Conservation (phyloP, 2,113 vertebrate genomes). For the Isichthys henryi region DNA sequence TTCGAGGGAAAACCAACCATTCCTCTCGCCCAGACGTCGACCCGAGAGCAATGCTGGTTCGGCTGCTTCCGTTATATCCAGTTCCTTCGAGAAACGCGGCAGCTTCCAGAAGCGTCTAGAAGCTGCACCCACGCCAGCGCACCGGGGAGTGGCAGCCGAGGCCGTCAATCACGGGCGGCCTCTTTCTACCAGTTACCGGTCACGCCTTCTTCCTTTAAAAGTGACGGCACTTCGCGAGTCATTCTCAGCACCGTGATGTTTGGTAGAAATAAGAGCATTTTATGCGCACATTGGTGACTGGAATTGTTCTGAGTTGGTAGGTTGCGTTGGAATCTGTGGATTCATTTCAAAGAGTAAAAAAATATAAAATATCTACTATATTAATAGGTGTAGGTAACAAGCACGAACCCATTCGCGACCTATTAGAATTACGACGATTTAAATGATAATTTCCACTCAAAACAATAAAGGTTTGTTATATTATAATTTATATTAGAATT, state of each 20-base stretch:
- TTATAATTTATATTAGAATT: neutral
- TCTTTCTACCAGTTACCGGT: neutral
- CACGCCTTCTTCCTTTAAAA: neutral
- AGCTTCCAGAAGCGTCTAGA: constrained; percentile 22
- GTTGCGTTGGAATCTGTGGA: neutral
- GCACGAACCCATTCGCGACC: neutral
- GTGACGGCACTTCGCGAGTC: neutral
- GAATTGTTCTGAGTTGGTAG: neutral
- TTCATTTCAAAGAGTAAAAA: neutral
- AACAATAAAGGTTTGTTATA: neutral
- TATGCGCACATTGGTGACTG: neutral
- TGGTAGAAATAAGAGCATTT: neutral
- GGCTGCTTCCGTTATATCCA: neutral
- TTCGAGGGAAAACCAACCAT: neutral
- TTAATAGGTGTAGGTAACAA: neutral
- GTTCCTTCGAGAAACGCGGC: constrained; percentile 12
- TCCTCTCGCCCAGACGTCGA: neutral
- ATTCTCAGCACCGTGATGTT: neutral
- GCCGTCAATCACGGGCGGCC: neutral
- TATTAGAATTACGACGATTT: neutral
- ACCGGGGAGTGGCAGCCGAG: neutral
- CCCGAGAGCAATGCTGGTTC: too few relatives aligned
- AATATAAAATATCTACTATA: neutral
- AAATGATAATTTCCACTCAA: neutral
- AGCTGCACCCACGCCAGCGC: neutral